Evolutionary conservation across 2,797 vertebrate species (phyloP), one percentile per base, ranked within the genome.

Genomic region (Heteromormyrus szaboi): DNA sequence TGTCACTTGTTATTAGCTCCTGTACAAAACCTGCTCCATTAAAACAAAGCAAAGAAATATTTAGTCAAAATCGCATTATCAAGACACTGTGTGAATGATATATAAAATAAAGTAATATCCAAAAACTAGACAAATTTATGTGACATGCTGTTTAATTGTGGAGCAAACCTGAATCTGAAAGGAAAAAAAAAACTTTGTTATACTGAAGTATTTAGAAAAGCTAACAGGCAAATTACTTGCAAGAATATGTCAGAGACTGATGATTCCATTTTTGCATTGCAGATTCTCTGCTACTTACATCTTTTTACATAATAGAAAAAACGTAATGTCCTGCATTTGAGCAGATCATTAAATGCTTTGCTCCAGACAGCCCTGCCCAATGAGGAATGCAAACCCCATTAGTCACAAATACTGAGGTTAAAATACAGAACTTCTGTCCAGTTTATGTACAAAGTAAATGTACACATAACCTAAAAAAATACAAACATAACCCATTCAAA

Each of bases 71-170:
- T 56, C 11, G 33, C 37, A 68, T 37, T 79, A 29, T 88, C 65
- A n/a, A 59, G 53, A 87, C 22, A 65, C 56, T 22, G 86, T 83
- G 25, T 44, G 29, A 86, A n/a, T 59, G 51, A 33, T 56, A 53
- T 33, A 86, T 53, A 86, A 86, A 86, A 86, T 76, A 79, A 76
- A 62, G 37, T 84, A 25, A 56, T 46, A 88, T 59, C 33, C 33
- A 51, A 62, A 59, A 51, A 56, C 54, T 46, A 88, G 56, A 62
- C 33, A 84, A 29, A 50, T 33, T 41, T 37, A 51, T 86, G 25
- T 86, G 37, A 86, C 85, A 86, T 56, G 51, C 51, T 53, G 85
- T 85, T 84, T 84, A 88, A 84, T 22, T 85, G 54, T 59, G 79
- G 33, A 65, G 76, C 79, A 81, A 81, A 81, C 51, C 25, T 54